A percentile compares a stretch with the other conserved stretches of the same genome.
Evolutionary conservation across 2,113 vertebrate genomes (phyloP).

Genomic region (Xyliphius kryptos): DNA sequence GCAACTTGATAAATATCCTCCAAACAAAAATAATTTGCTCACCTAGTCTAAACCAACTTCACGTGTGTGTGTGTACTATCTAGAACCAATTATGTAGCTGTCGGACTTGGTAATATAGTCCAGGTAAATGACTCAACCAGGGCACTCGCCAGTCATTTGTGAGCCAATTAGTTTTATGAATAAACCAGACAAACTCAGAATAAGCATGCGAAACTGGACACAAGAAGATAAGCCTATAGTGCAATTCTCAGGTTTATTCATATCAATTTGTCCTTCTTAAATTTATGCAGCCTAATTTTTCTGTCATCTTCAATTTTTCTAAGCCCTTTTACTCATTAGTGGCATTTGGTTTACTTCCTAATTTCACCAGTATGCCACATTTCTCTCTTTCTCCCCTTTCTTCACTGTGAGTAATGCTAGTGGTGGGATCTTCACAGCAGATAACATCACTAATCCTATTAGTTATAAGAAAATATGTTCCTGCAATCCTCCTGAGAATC

Average conservation of each 20-base stretch:
- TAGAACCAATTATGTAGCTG: conserved; percentile 38
- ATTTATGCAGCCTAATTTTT: conserved; percentile 28
- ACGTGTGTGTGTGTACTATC: conserved; percentile 17
- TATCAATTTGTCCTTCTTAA: conserved; percentile 20
- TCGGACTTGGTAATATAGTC: conserved; percentile 14
- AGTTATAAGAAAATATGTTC: conserved; percentile 95
- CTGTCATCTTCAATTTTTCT: conserved; percentile 34
- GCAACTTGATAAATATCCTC: conserved; percentile 59
- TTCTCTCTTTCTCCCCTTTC: conserved; percentile 17
- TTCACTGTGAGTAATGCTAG: conserved; percentile 37
- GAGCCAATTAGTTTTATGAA: neutral
- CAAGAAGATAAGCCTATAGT: neutral
- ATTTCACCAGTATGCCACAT: conserved; percentile 6
- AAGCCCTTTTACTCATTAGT: conserved; percentile 38
- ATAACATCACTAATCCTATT: conserved; percentile 92
- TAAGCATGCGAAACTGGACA: neutral
- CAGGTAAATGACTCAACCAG: conserved; percentile 12
- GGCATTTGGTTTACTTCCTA: conserved; percentile 30
- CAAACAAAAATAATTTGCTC: conserved; percentile 62
- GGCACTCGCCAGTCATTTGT: neutral
- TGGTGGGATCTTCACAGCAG: conserved; percentile 78
- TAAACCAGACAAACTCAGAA: neutral
- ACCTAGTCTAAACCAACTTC: conserved; percentile 55
- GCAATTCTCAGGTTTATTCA: no score
- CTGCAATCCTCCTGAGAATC: conserved; percentile 77